These are phyloP conservation scores for Potamilus streckersoni DNA, from an alignment of 1,140 invertebrate genomes.

Conservation along the genomic window DNA sequence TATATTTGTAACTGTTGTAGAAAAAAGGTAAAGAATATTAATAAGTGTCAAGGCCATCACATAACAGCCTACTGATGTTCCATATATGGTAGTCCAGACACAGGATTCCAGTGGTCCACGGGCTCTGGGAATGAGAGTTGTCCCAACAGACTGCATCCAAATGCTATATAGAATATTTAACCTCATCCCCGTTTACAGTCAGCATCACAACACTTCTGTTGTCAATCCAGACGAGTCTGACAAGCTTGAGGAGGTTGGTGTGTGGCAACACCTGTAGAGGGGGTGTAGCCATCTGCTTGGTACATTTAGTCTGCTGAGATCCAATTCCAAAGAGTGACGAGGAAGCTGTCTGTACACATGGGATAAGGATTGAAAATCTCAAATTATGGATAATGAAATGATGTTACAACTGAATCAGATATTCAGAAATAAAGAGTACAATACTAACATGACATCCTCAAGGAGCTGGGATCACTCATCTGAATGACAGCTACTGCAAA, in stretches of 20 bases:
- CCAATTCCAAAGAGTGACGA: slow-evolving; percentile 66
- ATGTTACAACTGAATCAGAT: too few species aligned
- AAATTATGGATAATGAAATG: too few species aligned
- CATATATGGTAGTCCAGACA: too few species aligned
- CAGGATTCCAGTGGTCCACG: too few species aligned
- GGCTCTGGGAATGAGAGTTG: not conserved
- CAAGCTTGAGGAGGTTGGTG: slow-evolving; percentile 61
- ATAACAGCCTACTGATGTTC: too few species aligned
- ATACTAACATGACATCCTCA: too few species aligned
- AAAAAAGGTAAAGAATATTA: too few species aligned
- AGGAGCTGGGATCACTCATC: too few species aligned
- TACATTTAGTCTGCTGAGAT: slow-evolving; percentile 63
- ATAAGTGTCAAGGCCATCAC: too few species aligned
- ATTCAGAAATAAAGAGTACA: too few species aligned
- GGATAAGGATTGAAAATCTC: slow-evolving; percentile 1
- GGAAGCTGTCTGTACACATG: slow-evolving; percentile 62
- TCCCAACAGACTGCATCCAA: not conserved
- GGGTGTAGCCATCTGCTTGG: slow-evolving; percentile 56
- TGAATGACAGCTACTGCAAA: too few species aligned
- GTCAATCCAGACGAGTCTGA: slow-evolving; percentile 62
- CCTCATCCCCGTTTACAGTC: slow-evolving; percentile 60
- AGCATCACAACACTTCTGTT: slow-evolving; percentile 55
- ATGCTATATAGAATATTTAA: slow-evolving; percentile 53
- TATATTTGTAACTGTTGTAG: too few species aligned
- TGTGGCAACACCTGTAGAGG: slow-evolving; percentile 47